Base-by-base conservation (phyloP, 2,888 invertebrate genomes). In the Pristionchus exspectatus region DNA sequence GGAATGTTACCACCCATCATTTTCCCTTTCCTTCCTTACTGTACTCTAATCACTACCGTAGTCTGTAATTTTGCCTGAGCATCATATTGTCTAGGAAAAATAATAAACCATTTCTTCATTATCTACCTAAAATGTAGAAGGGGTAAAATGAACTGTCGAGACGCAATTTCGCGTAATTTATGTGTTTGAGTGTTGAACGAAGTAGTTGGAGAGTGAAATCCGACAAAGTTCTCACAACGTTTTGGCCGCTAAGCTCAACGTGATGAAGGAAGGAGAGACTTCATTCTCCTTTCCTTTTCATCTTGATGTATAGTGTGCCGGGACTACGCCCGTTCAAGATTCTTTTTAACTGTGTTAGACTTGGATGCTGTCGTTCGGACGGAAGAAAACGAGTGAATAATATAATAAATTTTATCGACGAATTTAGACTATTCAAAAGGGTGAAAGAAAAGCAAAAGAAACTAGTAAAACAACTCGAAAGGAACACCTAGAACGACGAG, bases 221-320 rank as follows among this genome's bases (percentile, higher is more conserved):
- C 81, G 81, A 9, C 5, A 54, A 74, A 81, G 81, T 81, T 81
- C 81, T 81, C 81, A 81, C 81, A 81, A 81, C 81, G 18, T 81
- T 72, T 81, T 24, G 44, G 9, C 81, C 44, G 10, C 72, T 72
- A 30, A 77, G 77, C 38, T 81, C 21, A 59, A 21, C 24, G 24
- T n/a, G n/a, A n/a, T n/a, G 63, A 63, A 50, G 38, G 38, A 38
- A 38, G 0, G 91, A 92, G 21, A 89, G 89, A 21, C 44, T 44
- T 77, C 21, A 14, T 77, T 14, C 77, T 38, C 21, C 5, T 77
- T 30, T 30, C 30, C 69, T 14, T 72, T 72, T 30, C 30, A 5
- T 72, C 7, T 21, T 72, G 33, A 16, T 16, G 66, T 33, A 63
- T 16, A 33, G 16, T 30, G n/a, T n/a, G n/a, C n/a, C n/a, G n/a